A percentile compares a stretch with the other conserved stretches of the same genome.
Evolutionary conservation across 2,113 vertebrate genomes (phyloP).

Genomic region (Alligator sinensis): DNA sequence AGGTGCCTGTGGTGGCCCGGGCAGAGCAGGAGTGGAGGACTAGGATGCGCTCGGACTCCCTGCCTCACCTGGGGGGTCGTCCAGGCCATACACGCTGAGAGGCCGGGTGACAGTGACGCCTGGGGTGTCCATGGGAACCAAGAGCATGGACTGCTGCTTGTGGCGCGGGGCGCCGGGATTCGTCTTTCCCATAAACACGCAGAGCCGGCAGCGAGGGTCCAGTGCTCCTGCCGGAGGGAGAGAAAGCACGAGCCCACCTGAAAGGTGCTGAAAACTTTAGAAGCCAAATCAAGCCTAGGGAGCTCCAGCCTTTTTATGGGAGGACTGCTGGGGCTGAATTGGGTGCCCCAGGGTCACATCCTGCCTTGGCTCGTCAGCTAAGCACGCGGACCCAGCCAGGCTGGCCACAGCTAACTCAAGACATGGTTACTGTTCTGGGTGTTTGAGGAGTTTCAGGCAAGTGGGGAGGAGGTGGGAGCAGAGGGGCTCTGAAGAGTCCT

Average conservation of each 20-base stretch:
- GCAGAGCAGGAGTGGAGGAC: neutral
- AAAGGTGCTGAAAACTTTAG: neutral
- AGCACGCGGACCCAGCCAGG: accelerated
- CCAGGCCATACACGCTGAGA: slow-evolving; percentile 55
- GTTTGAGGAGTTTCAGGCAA: neutral
- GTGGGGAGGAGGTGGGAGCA: neutral
- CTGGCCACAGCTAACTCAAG: neutral
- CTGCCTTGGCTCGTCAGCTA: neutral
- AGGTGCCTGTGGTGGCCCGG: neutral
- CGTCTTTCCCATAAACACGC: slow-evolving; percentile 77
- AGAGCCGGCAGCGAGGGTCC: slow-evolving; percentile 72
- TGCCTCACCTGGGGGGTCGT: slow-evolving; percentile 54
- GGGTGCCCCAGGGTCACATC: neutral
- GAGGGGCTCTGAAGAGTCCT: neutral
- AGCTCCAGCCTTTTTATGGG: neutral
- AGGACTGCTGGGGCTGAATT: neutral
- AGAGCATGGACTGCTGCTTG: slow-evolving; percentile 71
- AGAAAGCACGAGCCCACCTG: neutral
- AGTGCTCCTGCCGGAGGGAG: slow-evolving; percentile 54
- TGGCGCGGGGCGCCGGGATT: slow-evolving; percentile 63
- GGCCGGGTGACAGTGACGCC: slow-evolving; percentile 64
- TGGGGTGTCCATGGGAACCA: slow-evolving; percentile 73
- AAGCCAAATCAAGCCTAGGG: neutral
- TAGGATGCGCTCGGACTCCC: neutral
- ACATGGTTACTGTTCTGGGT: neutral